phyloP scores from a whole-genome alignment of 2,113 vertebrate genomes.

The Epinephelus fuscoguttatus region DNA sequence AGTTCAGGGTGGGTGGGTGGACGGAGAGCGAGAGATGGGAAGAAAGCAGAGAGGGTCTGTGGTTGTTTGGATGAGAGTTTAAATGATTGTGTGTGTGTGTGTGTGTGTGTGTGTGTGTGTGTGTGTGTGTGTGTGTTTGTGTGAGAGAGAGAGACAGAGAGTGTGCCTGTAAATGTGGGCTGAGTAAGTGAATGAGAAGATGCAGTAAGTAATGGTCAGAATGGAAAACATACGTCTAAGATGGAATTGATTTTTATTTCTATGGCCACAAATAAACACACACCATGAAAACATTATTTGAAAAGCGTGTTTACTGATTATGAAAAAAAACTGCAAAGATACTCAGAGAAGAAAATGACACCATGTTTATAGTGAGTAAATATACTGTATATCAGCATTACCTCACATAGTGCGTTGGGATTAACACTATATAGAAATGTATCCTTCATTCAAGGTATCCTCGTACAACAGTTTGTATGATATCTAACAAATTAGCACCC shows the following conservation, averaged over 20 bases:
- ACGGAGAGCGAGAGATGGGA: slow-evolving; percentile 18
- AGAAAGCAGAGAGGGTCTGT: slow-evolving; percentile 38
- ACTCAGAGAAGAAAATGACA: not conserved
- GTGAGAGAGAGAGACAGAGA: not conserved
- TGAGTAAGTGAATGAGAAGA: slow-evolving; percentile 44
- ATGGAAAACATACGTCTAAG: slow-evolving; percentile 14
- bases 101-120: slow-evolving; percentile 12
- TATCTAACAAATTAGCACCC: too few species aligned
- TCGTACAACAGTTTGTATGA: too few species aligned
- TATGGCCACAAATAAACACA: slow-evolving; percentile 2
- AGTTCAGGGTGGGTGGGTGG: slow-evolving; percentile 31
- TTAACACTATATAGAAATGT: not conserved
- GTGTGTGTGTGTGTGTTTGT: slow-evolving; percentile 7
- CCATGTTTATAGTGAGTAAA: not conserved
- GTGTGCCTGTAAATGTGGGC: slow-evolving; percentile 31
- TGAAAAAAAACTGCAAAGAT: not conserved
- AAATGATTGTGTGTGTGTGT: slow-evolving; percentile 22
- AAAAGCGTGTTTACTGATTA: not conserved
- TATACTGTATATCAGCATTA: not conserved
- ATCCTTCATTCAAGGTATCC: too few species aligned
- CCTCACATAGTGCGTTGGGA: not conserved
- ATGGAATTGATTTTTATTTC: not conserved
- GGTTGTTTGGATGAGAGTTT: slow-evolving; percentile 43
- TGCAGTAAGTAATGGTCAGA: slow-evolving; percentile 44
- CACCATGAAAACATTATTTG: not conserved